Percentiles rank a stretch among this genome's conserved stretches.
These are phyloP conservation scores for Lerista edwardsae DNA, from an alignment of 2,797 vertebrate species.

Conservation along the genomic window DNA sequence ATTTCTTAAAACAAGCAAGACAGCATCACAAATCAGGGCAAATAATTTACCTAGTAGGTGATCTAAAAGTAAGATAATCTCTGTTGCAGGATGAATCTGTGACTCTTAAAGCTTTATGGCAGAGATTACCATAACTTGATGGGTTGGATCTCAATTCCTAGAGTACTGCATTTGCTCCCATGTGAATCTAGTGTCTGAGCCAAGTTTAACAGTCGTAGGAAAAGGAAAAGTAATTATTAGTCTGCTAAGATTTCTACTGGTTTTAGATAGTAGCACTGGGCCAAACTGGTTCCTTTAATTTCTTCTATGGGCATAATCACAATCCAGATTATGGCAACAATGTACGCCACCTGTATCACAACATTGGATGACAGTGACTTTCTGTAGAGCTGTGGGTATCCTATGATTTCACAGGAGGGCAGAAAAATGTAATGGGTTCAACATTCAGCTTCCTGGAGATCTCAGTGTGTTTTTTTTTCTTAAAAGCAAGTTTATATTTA, in stretches of 20 bases:
- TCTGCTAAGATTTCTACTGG: not conserved
- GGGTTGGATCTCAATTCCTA: not conserved
- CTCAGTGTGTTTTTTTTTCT: not conserved
- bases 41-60: slow-evolving; percentile 14
- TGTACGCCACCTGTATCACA: not conserved
- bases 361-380: not conserved
- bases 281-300: not conserved
- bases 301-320: not conserved
- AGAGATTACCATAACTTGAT: not conserved
- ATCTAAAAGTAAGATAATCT: not conserved
- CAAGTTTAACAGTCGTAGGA: not conserved
- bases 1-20: slow-evolving; percentile 11
- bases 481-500: not conserved
- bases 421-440: not conserved
- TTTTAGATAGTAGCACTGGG: not conserved
- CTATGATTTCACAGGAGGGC: not conserved
- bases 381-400: not conserved
- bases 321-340: no score
- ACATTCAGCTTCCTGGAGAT: not conserved
- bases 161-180: not conserved
- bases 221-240: not conserved
- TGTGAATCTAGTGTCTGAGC: not conserved
- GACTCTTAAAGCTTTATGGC: not conserved
- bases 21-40: not conserved
- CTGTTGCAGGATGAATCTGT: not conserved